Conservation (phyloP, 2,797 vertebrate genomes). For the Anabacerthia variegaticeps region DNA sequence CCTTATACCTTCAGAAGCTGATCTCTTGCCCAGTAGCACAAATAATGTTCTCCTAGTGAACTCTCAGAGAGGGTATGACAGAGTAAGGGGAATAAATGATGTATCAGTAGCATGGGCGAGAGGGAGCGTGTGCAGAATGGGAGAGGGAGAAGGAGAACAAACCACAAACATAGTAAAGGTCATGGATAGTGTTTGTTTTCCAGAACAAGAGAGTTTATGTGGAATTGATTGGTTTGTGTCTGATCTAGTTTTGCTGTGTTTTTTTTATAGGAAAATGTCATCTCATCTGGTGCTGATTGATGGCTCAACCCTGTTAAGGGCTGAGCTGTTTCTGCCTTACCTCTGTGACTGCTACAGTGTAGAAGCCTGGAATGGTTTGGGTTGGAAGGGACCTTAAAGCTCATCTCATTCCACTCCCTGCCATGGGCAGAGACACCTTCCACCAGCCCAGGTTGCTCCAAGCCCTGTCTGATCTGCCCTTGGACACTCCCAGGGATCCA, state of each 20-base stretch:
- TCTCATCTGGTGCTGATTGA: not conserved
- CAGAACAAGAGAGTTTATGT: not conserved
- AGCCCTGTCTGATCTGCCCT: accelerated
- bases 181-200: not conserved
- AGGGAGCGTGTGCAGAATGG: not conserved
- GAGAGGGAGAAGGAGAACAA: not conserved
- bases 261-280: not conserved
- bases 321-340: not conserved
- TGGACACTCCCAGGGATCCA: not conserved
- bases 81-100: not conserved
- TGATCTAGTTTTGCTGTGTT: not conserved
- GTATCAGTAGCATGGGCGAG: not conserved
- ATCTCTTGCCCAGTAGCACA: not conserved
- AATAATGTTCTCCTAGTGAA: not conserved
- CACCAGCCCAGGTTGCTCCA: not conserved
- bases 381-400: not conserved
- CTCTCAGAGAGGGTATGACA: not conserved
- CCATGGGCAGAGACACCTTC: not conserved
- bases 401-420: not conserved
- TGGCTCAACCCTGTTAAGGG: not conserved
- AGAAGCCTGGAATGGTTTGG: not conserved
- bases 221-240: not conserved
- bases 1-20: not conserved
- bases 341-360: not conserved
- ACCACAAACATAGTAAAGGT: not conserved